Evolutionary conservation across 2,113 vertebrate genomes (phyloP), one percentile per base, ranked within the genome.

Genomic region (Cottus gobio): DNA sequence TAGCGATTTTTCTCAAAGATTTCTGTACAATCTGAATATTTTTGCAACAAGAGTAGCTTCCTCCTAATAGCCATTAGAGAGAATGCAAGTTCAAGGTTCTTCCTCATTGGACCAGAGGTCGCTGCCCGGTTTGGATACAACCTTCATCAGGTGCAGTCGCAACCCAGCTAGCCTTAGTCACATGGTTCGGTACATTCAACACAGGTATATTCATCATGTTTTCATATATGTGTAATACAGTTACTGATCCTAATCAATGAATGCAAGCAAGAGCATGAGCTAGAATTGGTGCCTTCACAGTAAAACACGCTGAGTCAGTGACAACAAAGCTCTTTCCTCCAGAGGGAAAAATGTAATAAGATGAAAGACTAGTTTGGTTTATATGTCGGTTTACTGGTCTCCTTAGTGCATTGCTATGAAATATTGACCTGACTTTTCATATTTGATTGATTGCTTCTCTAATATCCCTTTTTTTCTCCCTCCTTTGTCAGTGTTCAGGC

Each of bases 401-500:
- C 50, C 10, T 26, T 16, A 52, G 31, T 6, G 1, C n/a, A 28
- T 26, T 60, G 11, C 28, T 46, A 6, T 72, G 26, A 77, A 15
- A 46, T 61, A 10, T 65, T 68, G 71, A 44, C 16, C 34, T 72
- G 56, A 24, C 65, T 67, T 80, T 73, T 83, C 62, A 68, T 44
- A 57, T 70, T 37, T 46, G 66, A 68, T 57, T 77, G 36, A 79
- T 84, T 31, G 24, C 60, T 80, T 65, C 78, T 75, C 75, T 89
- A 77, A 86, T 74, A 16, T 30, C 28, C 65, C 42, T 56, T 75
- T 62, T 72, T 71, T 54, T 88, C 50, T 79, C 13, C 64, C 77
- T 79, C 95, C 79, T 93, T 90, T 95, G 92, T 90, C 95, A 99
- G 98, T 98, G 94, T 94, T 99, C 90, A 94, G 97, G 36, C 94